Evolutionary conservation across 2,888 invertebrate genomes (phyloP).

Genomic region (Heliothis peltigera): DNA sequence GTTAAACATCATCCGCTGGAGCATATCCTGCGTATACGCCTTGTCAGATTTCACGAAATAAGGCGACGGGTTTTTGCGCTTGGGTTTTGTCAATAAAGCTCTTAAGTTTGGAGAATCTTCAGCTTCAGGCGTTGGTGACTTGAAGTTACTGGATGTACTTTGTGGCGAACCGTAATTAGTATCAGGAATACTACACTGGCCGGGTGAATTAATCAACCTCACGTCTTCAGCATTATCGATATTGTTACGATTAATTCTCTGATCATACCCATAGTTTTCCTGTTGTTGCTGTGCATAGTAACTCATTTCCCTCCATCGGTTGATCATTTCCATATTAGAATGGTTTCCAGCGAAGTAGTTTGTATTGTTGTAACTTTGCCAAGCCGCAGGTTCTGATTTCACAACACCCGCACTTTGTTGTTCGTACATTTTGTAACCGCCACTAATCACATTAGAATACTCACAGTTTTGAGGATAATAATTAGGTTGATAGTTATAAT

Average conservation of each 20-base stretch:
- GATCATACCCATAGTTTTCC: conserved; percentile 73
- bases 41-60: conserved; percentile 76
- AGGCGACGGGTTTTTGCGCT: conserved; percentile 72
- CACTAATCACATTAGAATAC: conserved; percentile 69
- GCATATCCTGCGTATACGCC: conserved; percentile 73
- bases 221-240: conserved; percentile 74
- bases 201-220: conserved; percentile 78
- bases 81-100: conserved; percentile 87
- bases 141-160: conserved; percentile 75
- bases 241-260: conserved; percentile 67
- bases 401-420: conserved; percentile 69
- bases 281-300: conserved; percentile 78
- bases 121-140: conserved; percentile 74
- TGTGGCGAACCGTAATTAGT: conserved; percentile 82
- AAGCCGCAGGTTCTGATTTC: conserved; percentile 79
- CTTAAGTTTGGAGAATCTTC: conserved; percentile 90
- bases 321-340: conserved; percentile 76
- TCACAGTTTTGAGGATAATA: conserved; percentile 74
- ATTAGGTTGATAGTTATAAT: conserved; percentile 77
- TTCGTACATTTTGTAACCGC: conserved; percentile 70
- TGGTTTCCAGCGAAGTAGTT: conserved; percentile 69
- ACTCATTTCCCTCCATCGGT: conserved; percentile 81
- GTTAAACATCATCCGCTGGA: conserved; percentile 75
- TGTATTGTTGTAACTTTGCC: conserved; percentile 75
- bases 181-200: conserved; percentile 79